phyloP scores from a whole-genome alignment of 2,888 invertebrate genomes.

The Notodonta ziczac region DNA sequence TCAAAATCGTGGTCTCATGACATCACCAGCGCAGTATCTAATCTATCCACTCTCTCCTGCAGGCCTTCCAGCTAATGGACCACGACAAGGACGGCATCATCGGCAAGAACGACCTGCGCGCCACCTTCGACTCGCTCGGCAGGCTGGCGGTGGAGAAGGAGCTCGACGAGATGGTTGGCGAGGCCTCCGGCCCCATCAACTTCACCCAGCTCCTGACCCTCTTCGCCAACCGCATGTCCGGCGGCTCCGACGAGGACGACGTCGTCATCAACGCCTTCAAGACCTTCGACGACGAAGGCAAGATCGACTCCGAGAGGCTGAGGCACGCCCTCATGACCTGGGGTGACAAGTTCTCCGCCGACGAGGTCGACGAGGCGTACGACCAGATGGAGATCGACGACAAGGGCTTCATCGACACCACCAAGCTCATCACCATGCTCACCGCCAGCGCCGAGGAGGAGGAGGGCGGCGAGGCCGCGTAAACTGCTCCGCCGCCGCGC shows the following conservation, averaged over 20 bases:
- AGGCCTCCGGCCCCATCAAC: conserved; percentile 96
- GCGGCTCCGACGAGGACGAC: conserved; percentile 96
- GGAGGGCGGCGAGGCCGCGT: conserved; percentile 86
- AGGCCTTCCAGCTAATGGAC: conserved; percentile 98
- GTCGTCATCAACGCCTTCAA: conserved; percentile 96
- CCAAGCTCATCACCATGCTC: conserved; percentile 93
- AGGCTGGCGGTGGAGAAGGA: conserved; percentile 95
- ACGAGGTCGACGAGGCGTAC: conserved; percentile 96
- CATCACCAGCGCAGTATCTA: conserved; percentile 23
- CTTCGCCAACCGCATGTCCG: conserved; percentile 96
- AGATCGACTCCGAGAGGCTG: conserved; percentile 95
- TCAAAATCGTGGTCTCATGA: conserved; percentile 43
- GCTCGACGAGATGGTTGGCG: conserved; percentile 94
- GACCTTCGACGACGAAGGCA: conserved; percentile 95
- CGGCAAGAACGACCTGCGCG: conserved; percentile 95
- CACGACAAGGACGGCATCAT: conserved; percentile 97
- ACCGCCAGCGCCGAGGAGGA: conserved; percentile 94
- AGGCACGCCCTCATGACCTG: conserved; percentile 96
- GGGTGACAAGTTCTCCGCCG: conserved; percentile 95
- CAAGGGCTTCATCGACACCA: conserved; percentile 95
- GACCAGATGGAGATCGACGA: conserved; percentile 97
- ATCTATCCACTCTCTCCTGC: conserved; percentile 27
- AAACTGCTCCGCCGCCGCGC: conserved; percentile 42
- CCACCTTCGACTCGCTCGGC: conserved; percentile 96
- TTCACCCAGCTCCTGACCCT: conserved; percentile 97